These are phyloP conservation scores for Polylopha cassiicola DNA, from an alignment of 2,888 invertebrate species.

Conservation along the genomic window DNA sequence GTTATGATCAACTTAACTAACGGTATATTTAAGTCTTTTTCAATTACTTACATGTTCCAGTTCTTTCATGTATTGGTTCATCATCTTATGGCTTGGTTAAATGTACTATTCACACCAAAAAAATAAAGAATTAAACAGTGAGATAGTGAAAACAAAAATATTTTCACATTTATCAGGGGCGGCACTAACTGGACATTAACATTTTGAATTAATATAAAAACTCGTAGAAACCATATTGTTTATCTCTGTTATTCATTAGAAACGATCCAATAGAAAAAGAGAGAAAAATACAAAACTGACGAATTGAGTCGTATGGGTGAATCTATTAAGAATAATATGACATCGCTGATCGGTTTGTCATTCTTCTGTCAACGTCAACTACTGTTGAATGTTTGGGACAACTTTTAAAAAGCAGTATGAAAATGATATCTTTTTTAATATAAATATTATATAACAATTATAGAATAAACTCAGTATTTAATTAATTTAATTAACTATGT, in stretches of 20 bases:
- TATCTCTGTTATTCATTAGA: no score
- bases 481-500: no score
- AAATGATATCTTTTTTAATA: no score
- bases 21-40: constrained; percentile 3
- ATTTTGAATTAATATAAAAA: not conserved
- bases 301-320: no score
- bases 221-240: no score
- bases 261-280: no score
- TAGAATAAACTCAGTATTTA: no score
- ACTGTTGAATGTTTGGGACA: not conserved
- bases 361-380: not conserved
- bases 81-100: constrained; percentile 77
- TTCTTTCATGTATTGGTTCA: constrained; percentile 92
- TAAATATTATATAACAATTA: no score
- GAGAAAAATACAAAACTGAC: no score
- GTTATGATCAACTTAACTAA: no score
- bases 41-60: constrained; percentile 83
- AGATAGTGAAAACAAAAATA: constrained; percentile 1
- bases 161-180: constrained; percentile 7
- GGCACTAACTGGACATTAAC: not conserved
- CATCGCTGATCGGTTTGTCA: no score
- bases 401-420: not conserved
- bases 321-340: no score
- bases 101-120: not conserved
- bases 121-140: not conserved